Base-by-base conservation (phyloP, 2,888 invertebrate species). In the Diploptera punctata region DNA sequence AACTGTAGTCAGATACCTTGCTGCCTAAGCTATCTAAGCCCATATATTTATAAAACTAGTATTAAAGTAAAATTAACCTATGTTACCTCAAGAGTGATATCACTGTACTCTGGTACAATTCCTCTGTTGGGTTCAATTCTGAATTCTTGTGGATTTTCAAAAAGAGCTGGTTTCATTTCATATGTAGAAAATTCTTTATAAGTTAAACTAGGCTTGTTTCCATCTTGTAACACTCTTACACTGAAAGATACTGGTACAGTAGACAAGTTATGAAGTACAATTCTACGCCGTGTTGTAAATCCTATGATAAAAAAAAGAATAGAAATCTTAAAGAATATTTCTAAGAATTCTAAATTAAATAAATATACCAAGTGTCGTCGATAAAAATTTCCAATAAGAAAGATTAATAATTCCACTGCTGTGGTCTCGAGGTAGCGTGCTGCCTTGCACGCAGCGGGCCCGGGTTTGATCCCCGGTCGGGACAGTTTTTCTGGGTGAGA, bases 141-240 rank as follows among this genome's bases (percentile, higher is more conserved):
- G 75, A 89, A 88, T 78, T 90, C 89, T 75, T 84, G 84, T 0
- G 89, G 88, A 81, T 83, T 83, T 24, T 80, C 79, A 0, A 86
- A 84, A 24, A 86, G 77, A 44, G 79, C 76, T 0, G 85, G 84
- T 72, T 86, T 86, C 0, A 81, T 82, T 10, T 75, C 78, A 4
- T 82, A 80, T 24, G 81, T 75, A 1, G 84, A 83, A 73, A 85
- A 89, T 68, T 87, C 84, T 13, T 79, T 80, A 67, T 86, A 79
- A 3, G 84, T 85, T 10, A 88, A 81, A 52, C 85, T 82, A n/a
- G 84, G 79, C 77, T 87, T 84, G n/a, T 82, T 82, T 0, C 89
- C 89, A 76, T 89, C 88, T 1, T 84, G 83, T 0, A 83, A 81
- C 75, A 89, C 83, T 70, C 80, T 83, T 16, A 87, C 78, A 26